Evolutionary conservation across 2,888 invertebrate genomes (phyloP), one percentile per base, ranked within the genome.

Genomic region (Drosophila acutilabella): DNA sequence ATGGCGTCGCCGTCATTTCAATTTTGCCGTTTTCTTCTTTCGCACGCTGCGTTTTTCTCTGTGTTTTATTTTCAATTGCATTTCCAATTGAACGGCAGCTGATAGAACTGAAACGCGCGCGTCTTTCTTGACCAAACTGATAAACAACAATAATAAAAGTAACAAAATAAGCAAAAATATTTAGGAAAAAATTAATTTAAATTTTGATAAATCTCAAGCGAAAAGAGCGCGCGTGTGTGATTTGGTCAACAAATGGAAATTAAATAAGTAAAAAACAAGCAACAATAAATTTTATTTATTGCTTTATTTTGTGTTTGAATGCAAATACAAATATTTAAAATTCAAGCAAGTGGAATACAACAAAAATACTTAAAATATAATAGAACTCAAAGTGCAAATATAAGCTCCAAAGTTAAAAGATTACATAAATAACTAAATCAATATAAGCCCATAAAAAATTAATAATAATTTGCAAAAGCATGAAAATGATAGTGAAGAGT

Each of bases 1-100:
- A 61, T 51, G 72, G 41, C 61, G 71, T 52, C 68, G 74, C 50
- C 67, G 79, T 78, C 74, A 69, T 70, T 86, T 75, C 54, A 77
- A 51, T 74, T 68, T 68, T 51, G 73, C 67, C 45, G 71, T 84
- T 72, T 87, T 79, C 81, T 74, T 78, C 73, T 86, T 80, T 82
- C 75, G 71, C 69, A 64, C 77, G 74, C 64, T 68, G 73, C 69
- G 77, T 64, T 72, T 59, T 36, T 36, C 36, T 70, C 58, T 81
- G 66, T 81, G 44, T 59, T 78, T 71, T 80, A 75, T 82, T 85
- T 82, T 79, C 83, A 88, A 82, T 80, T 88, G 86, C 85, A 85
- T 82, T 83, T 85, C 75, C 80, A 82, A 85, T 88, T 82, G 73
- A 61, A 79, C 80, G 57, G 66, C 44, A 36, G 62, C 75, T 64